Conservation (phyloP, 2,113 vertebrate species). For the Rhynchomys soricoides region DNA sequence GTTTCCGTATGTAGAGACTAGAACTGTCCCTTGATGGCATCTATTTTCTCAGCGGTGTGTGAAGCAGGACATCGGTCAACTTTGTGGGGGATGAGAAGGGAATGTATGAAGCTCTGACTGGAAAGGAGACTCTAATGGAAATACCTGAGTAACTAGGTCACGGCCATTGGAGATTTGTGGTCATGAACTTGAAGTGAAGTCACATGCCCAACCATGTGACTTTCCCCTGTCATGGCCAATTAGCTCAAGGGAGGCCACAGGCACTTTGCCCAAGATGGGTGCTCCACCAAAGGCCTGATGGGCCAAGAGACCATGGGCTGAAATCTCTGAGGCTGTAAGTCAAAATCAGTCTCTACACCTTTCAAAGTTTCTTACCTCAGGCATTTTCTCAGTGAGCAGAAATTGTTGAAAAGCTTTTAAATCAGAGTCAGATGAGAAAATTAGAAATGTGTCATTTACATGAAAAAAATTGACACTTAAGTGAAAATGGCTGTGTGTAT, state of each 20-base stretch:
- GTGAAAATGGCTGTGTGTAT: background rate
- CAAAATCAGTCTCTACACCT: background rate
- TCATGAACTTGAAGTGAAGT: background rate
- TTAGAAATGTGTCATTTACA: background rate
- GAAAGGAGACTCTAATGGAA: background rate
- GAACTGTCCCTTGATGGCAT: no score
- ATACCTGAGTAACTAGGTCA: rapidly evolving
- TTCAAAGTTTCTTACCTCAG: background rate
- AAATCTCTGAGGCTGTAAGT: background rate
- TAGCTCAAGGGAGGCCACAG: background rate
- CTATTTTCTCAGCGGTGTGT: background rate
- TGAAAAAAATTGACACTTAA: background rate
- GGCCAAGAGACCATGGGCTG: background rate
- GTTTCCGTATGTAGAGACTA: background rate
- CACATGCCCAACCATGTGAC: no score
- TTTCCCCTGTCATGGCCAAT: background rate
- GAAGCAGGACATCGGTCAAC: background rate
- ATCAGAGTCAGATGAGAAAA: background rate
- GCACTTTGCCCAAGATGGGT: background rate
- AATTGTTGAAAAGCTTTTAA: background rate
- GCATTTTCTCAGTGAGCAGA: background rate
- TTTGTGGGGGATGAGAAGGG: background rate
- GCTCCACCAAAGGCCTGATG: background rate
- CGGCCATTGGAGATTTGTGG: background rate
- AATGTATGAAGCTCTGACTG: background rate